Evolutionary conservation across 2,888 invertebrate species (phyloP).

Genomic region (Melanophora roralis): DNA sequence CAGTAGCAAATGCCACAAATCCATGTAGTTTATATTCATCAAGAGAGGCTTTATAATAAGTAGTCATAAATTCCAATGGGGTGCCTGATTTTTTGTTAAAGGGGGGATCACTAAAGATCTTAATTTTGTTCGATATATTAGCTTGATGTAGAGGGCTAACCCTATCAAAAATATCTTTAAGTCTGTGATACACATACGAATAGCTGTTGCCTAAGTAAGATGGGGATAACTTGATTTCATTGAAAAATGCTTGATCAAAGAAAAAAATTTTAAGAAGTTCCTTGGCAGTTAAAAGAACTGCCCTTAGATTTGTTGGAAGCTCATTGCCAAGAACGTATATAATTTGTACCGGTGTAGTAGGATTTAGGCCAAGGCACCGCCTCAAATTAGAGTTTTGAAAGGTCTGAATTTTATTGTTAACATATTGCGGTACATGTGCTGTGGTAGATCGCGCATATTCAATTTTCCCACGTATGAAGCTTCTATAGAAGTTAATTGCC

Average conservation of each 20-base stretch:
- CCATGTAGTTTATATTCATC: not conserved
- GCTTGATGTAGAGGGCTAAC: not conserved
- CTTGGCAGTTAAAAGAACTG: not conserved
- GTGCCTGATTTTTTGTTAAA: not conserved
- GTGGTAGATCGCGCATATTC: not conserved
- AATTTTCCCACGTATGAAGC: not conserved
- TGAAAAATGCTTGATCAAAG: not conserved
- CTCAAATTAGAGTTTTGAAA: not conserved
- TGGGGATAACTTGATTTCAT: no score
- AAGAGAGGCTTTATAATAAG: not conserved
- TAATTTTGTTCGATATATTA: not conserved
- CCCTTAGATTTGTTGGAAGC: not conserved
- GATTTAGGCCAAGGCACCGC: not conserved
- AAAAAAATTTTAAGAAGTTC: not conserved
- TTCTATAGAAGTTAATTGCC: not conserved
- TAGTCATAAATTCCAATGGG: not conserved
- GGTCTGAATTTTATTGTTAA: not conserved
- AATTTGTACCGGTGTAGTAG: not conserved
- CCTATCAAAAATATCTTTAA: not conserved
- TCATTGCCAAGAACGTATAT: not conserved
- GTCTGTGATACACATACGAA: not conserved
- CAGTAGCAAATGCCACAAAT: not conserved
- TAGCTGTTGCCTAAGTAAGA: no score
- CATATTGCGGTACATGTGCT: not conserved
- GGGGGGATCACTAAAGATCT: not conserved